Evolutionary conservation across 2,888 invertebrate species (phyloP), one percentile per base, ranked within the genome.

Genomic region (Eupithecia subfuscata): DNA sequence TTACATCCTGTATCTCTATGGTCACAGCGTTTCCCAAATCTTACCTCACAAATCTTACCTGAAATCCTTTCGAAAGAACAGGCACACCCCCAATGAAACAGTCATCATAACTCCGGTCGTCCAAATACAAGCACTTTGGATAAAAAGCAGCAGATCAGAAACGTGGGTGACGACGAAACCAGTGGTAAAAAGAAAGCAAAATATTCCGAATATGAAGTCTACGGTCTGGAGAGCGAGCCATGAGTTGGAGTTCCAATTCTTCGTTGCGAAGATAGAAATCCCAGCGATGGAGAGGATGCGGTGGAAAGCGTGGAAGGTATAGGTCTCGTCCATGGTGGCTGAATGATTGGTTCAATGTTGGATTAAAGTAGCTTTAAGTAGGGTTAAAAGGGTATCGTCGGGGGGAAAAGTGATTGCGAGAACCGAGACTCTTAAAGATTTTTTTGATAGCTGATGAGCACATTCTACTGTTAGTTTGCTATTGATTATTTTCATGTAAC

Each of bases 71-170:
- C 91, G 85, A 76, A 90, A 94, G 72, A 88, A 40, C 25, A 93
- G 79, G 34, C 91, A 93, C 2, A 94, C 82, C 0, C 86, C 87
- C 5, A 93, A 81, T 1, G 92, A 89, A 12, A 93, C 90, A 0
- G 90, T 90, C 90, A 93, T 91, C 3, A 93, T 92, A 0, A 92
- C 84, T 3, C 91, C 92, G 0, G 94, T 94, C 0, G 90, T 88
- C 93, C 94, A 95, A 60, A 94, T 88, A 75, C 92, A 91, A n/a
- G 92, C 90, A 0, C 91, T 92, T 84, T 93, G 88, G n/a, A 94
- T 93, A 69, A 90, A 91, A 1, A 90, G 71, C 0, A 88, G 78
- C 0, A 91, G 78, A 73, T 95, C 83, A 0, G 87, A 84, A 2
- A 76, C 79, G 69, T 88, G 89, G 9, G 79, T 73, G 0, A 86